Base-by-base conservation (phyloP, 2,888 invertebrate genomes). In the Trichopria drosophilae region DNA sequence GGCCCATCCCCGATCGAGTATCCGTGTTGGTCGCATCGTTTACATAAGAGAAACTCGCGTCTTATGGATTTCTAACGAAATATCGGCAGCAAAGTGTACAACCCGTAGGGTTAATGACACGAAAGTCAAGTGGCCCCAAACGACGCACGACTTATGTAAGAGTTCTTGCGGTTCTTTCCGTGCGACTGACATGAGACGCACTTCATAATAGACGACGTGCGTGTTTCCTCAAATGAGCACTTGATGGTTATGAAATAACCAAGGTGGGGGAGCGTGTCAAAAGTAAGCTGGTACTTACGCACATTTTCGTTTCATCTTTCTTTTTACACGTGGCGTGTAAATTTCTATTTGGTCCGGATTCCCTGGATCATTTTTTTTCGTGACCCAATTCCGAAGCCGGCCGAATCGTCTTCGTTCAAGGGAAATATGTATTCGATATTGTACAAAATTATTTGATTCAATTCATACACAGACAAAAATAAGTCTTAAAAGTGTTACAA, bases 1-100 rank as follows among this genome's bases (percentile, higher is more conserved):
- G 12, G 13, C n/a, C 12, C 13, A 13, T 12, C 4, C 13, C 29
- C 29, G 13, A 3, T 28, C 29, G 29, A 28, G 29, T 13, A 28
- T 28, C 12, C 6, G 13, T 22, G 15, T 22, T 24, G 36, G 29
- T 53, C 36, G 55, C 51, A 50, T 48, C 54, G 59, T 60, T 67
- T 65, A 62, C 59, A 60, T 67, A 67, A 68, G 68, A 66, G 67
- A 68, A 69, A 68, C 65, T 65, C 59, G 51, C 58, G 54, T 48
- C 45, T 55, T 49, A 52, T 58, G 51, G 53, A 61, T 67, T 67
- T 69, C 67, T 66, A 68, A 69, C 61, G 66, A 67, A 67, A 67
- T 63, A 63, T 58, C 59, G 48, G 37, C 48, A 51, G 29, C 35
- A 39, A 45, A 49, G 44, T 46, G 50, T 55, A 55, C 46, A 54